Base-by-base conservation (phyloP, 2,888 invertebrate species). In the Strigamia crassipes region DNA sequence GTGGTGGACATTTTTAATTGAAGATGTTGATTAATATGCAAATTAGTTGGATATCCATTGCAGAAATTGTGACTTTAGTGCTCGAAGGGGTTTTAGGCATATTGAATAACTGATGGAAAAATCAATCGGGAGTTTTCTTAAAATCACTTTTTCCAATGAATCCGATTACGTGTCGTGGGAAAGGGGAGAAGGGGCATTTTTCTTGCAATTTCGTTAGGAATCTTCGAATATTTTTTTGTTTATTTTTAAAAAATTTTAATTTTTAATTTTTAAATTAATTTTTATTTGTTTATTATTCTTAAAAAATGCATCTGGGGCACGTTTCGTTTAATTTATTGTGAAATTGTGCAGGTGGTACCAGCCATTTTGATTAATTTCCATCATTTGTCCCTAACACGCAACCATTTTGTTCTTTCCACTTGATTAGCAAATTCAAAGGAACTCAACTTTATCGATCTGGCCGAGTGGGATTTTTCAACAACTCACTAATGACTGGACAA, bases 11-110 rank as follows among this genome's bases (percentile, higher is more conserved):
- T 73, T 73, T 73, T 73, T 73, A 73, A 73, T 73, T 73, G 73
- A 73, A 73, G 73, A 73, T 73, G 73, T 73, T 73, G 73, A 73
- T 73, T 73, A 73, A 73, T 73, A 73, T 73, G 73, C 73, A 73
- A 73, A 73, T 73, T 73, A 73, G 31, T 73, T 73, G 73, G 31
- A 73, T 73, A 73, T 73, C 73, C 73, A 73, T 73, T 73, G 23
- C 73, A 73, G 73, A 31, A 73, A 73, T 31, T 73, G 27, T 12
- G 73, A 73, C 27, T 73, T 73, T 73, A 31, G 73, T 73, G 73
- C 31, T 73, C 13, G 73, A 73, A 73, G 73, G 56, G 61, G 61
- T 61, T 61, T 15, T 61, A n/a, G 13, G 61, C 31, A 73, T 73
- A 73, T 73, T 73, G 73, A 73, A 73, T 73, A 73, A 73, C 73